A percentile compares a stretch with the other conserved stretches of the same genome.
Conservation (phyloP, 2,888 invertebrate species). For the Drosophila rubida region DNA sequence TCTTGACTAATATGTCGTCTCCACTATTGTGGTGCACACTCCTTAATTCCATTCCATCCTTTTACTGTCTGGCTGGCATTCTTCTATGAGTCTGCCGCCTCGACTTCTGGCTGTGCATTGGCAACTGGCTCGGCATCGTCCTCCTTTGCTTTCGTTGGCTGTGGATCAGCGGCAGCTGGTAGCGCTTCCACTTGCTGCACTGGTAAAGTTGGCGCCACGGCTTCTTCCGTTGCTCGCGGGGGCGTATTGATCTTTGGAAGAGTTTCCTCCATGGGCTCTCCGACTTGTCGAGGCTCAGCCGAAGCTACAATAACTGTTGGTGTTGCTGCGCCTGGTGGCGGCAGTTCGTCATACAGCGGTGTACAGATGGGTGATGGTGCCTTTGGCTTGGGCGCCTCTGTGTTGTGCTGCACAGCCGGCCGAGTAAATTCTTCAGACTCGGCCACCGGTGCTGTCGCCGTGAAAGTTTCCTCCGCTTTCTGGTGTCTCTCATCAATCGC, state of each 20-base stretch:
- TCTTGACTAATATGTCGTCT: conserved; percentile 26
- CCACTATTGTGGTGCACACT: conserved; percentile 12
- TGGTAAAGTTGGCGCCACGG: conserved; percentile 10
- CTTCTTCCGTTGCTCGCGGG: conserved; percentile 20
- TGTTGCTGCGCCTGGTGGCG: conserved; percentile 47
- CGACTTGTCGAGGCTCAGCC: conserved; percentile 22
- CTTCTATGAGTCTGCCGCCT: conserved; percentile 59
- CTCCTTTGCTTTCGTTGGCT: conserved; percentile 21
- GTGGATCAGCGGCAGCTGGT: conserved; percentile 8
- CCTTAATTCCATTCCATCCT: conserved; percentile 9
- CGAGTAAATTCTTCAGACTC: conserved; percentile 33
- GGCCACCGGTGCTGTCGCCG: neutral
- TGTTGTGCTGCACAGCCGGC: conserved; percentile 44
- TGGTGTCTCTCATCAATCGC: neutral
- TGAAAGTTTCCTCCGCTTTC: neutral
- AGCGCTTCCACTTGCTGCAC: conserved; percentile 6
- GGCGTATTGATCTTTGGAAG: conserved; percentile 30
- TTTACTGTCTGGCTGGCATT: conserved; percentile 13
- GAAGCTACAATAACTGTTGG: conserved; percentile 13
- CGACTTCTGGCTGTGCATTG: conserved; percentile 35
- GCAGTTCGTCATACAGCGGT: conserved; percentile 81
- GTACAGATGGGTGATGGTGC: conserved; percentile 69
- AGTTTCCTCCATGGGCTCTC: conserved; percentile 4
- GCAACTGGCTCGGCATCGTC: conserved; percentile 27
- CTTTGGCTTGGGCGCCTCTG: conserved; percentile 44